Evolutionary conservation across 2,888 invertebrate genomes (phyloP).

Genomic region (Caenorhabditis imperialis): DNA sequence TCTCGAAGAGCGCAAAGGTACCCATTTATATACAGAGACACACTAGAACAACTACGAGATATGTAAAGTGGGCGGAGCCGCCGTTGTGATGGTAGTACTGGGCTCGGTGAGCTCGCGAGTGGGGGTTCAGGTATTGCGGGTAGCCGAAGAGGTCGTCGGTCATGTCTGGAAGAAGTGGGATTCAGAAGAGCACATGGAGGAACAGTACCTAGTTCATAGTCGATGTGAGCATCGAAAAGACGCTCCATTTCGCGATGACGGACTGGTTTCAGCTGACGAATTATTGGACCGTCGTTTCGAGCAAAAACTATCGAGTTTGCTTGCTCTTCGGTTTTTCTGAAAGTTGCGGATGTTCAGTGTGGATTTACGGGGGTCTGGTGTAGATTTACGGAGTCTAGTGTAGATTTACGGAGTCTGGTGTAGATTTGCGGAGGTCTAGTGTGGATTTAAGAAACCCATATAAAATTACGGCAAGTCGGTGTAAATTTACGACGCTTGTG

Average conservation of each 20-base stretch:
- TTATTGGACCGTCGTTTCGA: constrained; percentile 36
- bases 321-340: constrained; percentile 32
- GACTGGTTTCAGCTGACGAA: constrained; percentile 26
- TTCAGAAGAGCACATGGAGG: no score
- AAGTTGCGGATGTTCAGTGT: not conserved
- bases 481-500: no score
- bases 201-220: constrained; percentile 49
- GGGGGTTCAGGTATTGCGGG: constrained; percentile 15
- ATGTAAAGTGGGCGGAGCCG: constrained; percentile 2
- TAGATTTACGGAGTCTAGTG: no score
- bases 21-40: constrained; percentile 3
- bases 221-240: constrained; percentile 46
- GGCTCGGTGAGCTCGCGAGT: constrained; percentile 30
- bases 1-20: constrained; percentile 55
- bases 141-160: constrained; percentile 35
- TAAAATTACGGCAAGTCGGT: no score
- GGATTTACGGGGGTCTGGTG: no score
- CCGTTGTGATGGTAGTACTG: constrained; percentile 39
- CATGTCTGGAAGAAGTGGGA: constrained; percentile 28
- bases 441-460: no score
- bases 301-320: constrained; percentile 35
- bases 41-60: not conserved
- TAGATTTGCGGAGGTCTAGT: no score
- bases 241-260: constrained; percentile 42
- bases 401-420: no score